Base-by-base conservation (phyloP, 2,888 invertebrate genomes). In the Oligia strigilis region DNA sequence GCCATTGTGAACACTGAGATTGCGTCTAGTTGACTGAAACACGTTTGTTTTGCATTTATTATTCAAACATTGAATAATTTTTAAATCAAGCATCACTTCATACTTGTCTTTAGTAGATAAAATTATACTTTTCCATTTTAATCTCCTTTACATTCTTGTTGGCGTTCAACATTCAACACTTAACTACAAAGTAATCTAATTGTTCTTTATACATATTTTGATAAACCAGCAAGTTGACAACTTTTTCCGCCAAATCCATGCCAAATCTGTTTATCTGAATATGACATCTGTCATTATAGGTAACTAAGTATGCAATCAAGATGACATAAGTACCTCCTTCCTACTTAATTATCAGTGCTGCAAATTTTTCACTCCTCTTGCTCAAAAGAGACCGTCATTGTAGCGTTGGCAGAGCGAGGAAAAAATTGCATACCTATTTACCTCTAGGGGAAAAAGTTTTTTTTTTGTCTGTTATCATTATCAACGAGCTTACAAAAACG, bases 1-100 rank as follows among this genome's bases (percentile, higher is more conserved):
- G 82, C 87, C 78, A 83, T 81, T 73, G 65, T 72, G 55, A 73
- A 77, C 64, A 78, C 77, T 66, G 67, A 75, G 70, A 80, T 82
- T 82, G 71, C 62, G 78, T 82, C 75, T 79, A 80, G 70, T 43
- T 74, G 77, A 77, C 75, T 74, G 64, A 81, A 86, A 75, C 60
- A 83, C 72, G 72, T 84, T 83, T 64, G 49, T 65, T 80, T 80
- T 72, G 40, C 13, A 71, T 62, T 66, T 74, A 83, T 70, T 70
- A 69, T 64, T 77, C 11, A 62, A 77, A 82, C 78, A 70, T 58
- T 70, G 58, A 46, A n/a, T n/a, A 62, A 43, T 72, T 72, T 69
- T 36, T 74, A 82, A 71, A 78, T 83, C 43, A 14, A 66, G 14
- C 0, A 40, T 43, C 19, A 66, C 29, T 81, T 64, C 43, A 55